A percentile compares a stretch with the other conserved stretches of the same genome.
These are phyloP conservation scores for Nilaparvata lugens DNA, from an alignment of 1,140 invertebrate genomes.

Conservation along the genomic window DNA sequence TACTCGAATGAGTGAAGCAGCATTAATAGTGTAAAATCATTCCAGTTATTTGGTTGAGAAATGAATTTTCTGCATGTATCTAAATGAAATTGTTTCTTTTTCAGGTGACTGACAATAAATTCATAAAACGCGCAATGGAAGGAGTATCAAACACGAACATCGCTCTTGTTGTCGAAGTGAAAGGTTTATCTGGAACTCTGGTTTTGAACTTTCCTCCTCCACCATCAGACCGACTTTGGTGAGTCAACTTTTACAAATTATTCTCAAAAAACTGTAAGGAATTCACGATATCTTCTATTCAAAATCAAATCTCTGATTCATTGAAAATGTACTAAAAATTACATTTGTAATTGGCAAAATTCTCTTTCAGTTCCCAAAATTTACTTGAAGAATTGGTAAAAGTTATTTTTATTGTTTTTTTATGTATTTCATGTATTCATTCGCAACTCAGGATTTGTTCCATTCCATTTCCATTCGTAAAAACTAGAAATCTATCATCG, in stretches of 20 bases:
- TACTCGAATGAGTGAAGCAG: too few relatives aligned
- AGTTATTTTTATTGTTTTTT: too few relatives aligned
- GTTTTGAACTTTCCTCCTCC: constrained; percentile 91
- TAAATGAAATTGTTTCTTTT: constrained; percentile 1
- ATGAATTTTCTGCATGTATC: too few relatives aligned
- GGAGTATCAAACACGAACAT: constrained; percentile 88
- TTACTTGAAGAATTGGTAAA: too few relatives aligned
- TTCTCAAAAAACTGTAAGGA: constrained; percentile 5
- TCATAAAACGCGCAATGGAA: constrained; percentile 70
- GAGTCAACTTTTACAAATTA: constrained; percentile 35
- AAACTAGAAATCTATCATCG: too few relatives aligned
- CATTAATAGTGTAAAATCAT: too few relatives aligned
- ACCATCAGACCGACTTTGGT: constrained; percentile 87
- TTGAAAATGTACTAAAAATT: constrained; percentile 10
- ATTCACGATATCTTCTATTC: constrained; percentile 3
- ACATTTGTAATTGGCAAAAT: too few relatives aligned
- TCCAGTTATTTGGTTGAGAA: too few relatives aligned
- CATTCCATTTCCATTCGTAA: too few relatives aligned
- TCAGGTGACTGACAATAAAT: constrained; percentile 53
- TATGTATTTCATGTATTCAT: too few relatives aligned
- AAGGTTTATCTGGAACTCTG: constrained; percentile 69
- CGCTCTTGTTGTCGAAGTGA: constrained; percentile 78
- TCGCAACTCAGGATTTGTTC: too few relatives aligned
- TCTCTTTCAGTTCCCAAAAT: too few relatives aligned
- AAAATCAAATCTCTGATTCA: constrained; percentile 11